A percentile compares a stretch with the other conserved stretches of the same genome.
phyloP scores from a whole-genome alignment of 2,888 invertebrate species.

The Caenorhabditis sp. region DNA sequence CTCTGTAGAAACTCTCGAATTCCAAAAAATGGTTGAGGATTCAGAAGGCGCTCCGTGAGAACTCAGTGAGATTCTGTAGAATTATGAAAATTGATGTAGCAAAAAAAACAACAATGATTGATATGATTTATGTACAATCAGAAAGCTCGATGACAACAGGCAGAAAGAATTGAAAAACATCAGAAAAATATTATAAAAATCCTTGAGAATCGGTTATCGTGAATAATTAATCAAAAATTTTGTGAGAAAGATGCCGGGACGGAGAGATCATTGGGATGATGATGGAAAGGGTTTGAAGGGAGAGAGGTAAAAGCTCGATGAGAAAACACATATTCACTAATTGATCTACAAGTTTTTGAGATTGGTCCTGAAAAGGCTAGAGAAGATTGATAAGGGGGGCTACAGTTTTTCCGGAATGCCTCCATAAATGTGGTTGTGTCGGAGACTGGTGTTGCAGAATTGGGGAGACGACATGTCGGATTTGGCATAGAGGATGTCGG shows the following conservation, averaged over 20 bases:
- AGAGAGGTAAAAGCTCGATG: conserved; percentile 39
- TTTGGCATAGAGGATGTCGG: conserved; percentile 76
- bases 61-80: too few relatives aligned
- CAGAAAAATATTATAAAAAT: background rate
- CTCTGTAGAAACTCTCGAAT: too few relatives aligned
- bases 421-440: conserved; percentile 70
- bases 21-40: too few relatives aligned
- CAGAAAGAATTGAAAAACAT: background rate
- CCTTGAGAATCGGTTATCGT: conserved; percentile 33
- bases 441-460: conserved; percentile 72
- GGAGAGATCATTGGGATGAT: conserved; percentile 59
- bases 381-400: background rate
- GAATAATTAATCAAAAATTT: background rate
- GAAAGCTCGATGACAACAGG: conserved; percentile 52
- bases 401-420: conserved; percentile 72
- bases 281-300: background rate
- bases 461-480: conserved; percentile 73
- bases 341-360: conserved; percentile 21
- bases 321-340: background rate
- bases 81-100: background rate
- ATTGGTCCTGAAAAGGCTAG: conserved; percentile 51
- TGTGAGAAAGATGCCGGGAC: conserved; percentile 51
- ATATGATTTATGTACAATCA: conserved; percentile 22
- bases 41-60: too few relatives aligned
- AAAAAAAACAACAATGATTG: background rate